Evolutionary conservation across 2,113 vertebrate genomes (phyloP).

Genomic region (Perca flavescens): DNA sequence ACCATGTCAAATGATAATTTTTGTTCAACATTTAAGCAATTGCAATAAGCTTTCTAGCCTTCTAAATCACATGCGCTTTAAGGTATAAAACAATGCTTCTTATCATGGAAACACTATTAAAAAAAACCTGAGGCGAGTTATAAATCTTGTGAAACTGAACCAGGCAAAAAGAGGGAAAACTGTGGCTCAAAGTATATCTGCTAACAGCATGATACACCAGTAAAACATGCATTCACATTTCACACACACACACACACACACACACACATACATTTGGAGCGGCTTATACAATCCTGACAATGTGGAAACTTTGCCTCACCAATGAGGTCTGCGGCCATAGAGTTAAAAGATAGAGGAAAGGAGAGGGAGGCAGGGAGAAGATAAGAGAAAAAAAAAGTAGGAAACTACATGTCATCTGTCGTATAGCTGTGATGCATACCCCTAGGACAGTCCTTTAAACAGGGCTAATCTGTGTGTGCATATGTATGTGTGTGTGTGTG

Average conservation of each 20-base stretch:
- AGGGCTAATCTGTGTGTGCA: conserved; percentile 60
- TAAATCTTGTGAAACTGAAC: conserved; percentile 47
- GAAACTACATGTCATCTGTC: conserved; percentile 68
- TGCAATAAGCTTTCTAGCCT: neutral
- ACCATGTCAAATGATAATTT: conserved; percentile 7
- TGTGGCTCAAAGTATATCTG: conserved; percentile 32
- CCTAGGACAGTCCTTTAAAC: conserved; percentile 66
- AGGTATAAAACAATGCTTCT: conserved; percentile 36
- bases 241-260: neutral
- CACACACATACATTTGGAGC: neutral
- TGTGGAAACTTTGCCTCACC: conserved; percentile 19
- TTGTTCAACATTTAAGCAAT: conserved; percentile 16
- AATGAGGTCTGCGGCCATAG: conserved; percentile 37
- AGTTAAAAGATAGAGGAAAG: conserved; percentile 45
- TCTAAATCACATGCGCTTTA: conserved; percentile 18
- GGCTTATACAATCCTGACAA: conserved; percentile 8
- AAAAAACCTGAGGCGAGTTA: conserved; percentile 44
- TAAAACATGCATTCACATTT: conserved; percentile 30
- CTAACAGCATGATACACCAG: conserved; percentile 34
- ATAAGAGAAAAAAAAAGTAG: conserved; percentile 42
- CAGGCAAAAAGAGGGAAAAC: conserved; percentile 43
- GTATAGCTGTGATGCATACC: conserved; percentile 52
- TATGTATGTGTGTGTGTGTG: conserved; percentile 4
- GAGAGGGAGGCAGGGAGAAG: conserved; percentile 15
- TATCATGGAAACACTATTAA: conserved; percentile 29